Evolutionary conservation across 2,888 invertebrate genomes (phyloP).

Genomic region (Plebejus anna): DNA sequence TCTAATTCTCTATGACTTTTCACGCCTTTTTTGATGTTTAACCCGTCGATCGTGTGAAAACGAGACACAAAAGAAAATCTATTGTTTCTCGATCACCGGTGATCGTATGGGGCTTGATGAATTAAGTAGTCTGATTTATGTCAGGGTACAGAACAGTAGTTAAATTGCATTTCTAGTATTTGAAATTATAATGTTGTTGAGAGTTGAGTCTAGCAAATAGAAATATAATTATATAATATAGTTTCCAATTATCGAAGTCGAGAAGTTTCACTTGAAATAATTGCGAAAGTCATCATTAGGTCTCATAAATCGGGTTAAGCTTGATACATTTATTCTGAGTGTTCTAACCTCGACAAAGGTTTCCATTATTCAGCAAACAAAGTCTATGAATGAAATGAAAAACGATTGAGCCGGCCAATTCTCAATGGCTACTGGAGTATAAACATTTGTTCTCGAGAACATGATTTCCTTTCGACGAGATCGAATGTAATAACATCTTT

Average conservation of each 20-base stretch:
- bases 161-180: background rate
- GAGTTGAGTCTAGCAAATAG: background rate
- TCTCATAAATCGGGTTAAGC: constrained; percentile 19
- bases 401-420: constrained; percentile 17
- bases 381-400: constrained; percentile 27
- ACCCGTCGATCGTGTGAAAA: too few species aligned
- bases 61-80: too few species aligned
- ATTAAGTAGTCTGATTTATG: background rate
- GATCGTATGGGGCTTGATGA: too few species aligned
- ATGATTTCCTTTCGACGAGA: constrained; percentile 22
- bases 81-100: too few species aligned
- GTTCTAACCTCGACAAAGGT: constrained; percentile 18
- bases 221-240: background rate
- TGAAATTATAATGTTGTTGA: background rate
- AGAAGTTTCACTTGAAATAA: background rate
- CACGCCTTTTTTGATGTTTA: background rate
- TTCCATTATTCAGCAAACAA: constrained; percentile 21
- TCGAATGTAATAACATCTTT: constrained; percentile 17
- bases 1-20: background rate
- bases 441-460: constrained; percentile 26
- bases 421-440: constrained; percentile 23
- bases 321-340: constrained; percentile 11
- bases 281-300: background rate
- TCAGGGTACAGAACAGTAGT: background rate
- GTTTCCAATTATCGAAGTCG: background rate